Base-by-base conservation (phyloP, 2,113 vertebrate species). In the Lonchura striata region DNA sequence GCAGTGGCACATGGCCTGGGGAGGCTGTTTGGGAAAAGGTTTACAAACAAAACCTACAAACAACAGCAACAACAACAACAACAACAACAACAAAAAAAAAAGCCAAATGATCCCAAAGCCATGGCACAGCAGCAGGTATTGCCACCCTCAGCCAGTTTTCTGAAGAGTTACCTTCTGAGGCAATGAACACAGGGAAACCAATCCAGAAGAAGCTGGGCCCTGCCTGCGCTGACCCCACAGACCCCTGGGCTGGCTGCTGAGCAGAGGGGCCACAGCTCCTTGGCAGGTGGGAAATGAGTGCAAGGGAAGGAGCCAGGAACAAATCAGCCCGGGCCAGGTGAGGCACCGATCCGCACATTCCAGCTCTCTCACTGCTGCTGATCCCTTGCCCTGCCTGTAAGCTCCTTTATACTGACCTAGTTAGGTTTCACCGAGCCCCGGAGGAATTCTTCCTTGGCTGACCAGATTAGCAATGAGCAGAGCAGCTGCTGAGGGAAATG, bases 401-500 rank as follows among this genome's bases (percentile, higher is more conserved):
- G 77, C 88, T 83, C 27, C 77, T 93, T 92, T 92, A 22, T 30
- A 81, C 74, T 93, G 94, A 90, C 82, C 86, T 83, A 76, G 78
- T 92, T 87, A 22, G 60, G 41, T 90, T 95, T 81, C 70, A 35
- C 70, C 33, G 0, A 52, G 69, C 33, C 93, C 81, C 8, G 0
- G 60, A 95, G 92, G 80, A 92, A 71, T 90, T 88, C 86, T 79
- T 49, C 57, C 83, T 94, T 57, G 5, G 2, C 74, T 74, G 88
- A 88, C 65, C 90, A 46, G 59, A 79, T 85, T 84, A 91, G 88
- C 41, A 92, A 41, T 0, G 83, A 91, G 83, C 86, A 80, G 80
- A 83, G 88, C 92, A 81, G 90, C 96, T 77, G 80, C 93, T 72
- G 25, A 66, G 76, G 82, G 76, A 87, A 61, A 87, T 71, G 92